A percentile compares a stretch with the other conserved stretches of the same genome.
Conservation (phyloP, 2,888 invertebrate genomes). For the Lordiphosa andalusiaca region DNA sequence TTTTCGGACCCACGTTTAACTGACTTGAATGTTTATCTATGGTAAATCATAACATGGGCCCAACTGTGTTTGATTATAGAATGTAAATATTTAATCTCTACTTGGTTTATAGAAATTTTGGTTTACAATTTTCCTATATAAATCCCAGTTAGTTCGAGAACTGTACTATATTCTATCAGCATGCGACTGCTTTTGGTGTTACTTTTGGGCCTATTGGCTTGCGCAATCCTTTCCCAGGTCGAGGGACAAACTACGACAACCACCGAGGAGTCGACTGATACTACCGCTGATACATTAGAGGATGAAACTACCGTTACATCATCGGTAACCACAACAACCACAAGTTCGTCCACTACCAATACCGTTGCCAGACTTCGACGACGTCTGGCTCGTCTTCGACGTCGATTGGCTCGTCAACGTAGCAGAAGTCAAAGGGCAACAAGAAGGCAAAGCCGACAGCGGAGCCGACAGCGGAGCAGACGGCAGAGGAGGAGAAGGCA, state of each 20-base stretch:
- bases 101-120: no score
- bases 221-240: not conserved
- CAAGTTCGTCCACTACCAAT: not conserved
- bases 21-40: no score
- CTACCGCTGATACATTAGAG: not conserved
- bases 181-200: constrained; percentile 5
- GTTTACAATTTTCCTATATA: not conserved
- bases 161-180: not conserved
- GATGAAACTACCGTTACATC: not conserved
- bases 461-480: not conserved
- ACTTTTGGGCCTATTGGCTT: constrained; percentile 1
- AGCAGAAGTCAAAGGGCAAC: not conserved
- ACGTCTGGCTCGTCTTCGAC: not conserved
- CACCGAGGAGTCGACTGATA: not conserved
- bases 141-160: not conserved
- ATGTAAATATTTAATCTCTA: no score
- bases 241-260: not conserved
- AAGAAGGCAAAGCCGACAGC: not conserved
- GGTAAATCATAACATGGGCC: no score
- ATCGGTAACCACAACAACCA: not conserved
- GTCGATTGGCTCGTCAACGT: constrained; percentile 5
- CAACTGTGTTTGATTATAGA: no score
- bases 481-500: no score
- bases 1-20: no score
- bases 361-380: not conserved